Percentiles rank a stretch among this genome's conserved stretches.
Evolutionary conservation across 2,888 invertebrate species (phyloP).

Genomic region (Pherbina coryleti): DNA sequence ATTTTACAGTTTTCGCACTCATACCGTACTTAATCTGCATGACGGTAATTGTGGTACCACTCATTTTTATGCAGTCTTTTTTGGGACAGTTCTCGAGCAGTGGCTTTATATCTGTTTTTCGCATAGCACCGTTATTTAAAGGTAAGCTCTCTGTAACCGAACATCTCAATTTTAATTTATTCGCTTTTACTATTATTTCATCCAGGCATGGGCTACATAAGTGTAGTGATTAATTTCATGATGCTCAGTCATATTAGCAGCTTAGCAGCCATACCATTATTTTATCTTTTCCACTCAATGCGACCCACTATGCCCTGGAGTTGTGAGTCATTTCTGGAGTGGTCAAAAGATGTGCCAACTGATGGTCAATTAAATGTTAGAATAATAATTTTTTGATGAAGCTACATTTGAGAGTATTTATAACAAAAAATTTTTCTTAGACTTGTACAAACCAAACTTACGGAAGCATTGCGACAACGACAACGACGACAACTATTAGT

Average conservation of each 20-base stretch:
- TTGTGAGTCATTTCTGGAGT: conserved; percentile 73
- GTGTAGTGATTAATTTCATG: conserved; percentile 81
- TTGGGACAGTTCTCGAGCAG: conserved; percentile 87
- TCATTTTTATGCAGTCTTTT: conserved; percentile 87
- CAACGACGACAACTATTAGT: too few relatives aligned
- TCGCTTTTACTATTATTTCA: too few relatives aligned
- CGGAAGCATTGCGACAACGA: too few relatives aligned
- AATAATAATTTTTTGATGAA: too few relatives aligned
- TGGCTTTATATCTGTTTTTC: conserved; percentile 85
- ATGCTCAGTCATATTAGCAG: conserved; percentile 85
- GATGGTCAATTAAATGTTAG: background rate
- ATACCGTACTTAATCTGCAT: conserved; percentile 73
- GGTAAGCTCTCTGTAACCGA: conserved; percentile 71
- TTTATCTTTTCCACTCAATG: conserved; percentile 81
- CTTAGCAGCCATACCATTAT: conserved; percentile 84
- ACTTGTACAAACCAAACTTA: conserved; percentile 12
- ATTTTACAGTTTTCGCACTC: conserved; percentile 5
- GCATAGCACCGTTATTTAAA: conserved; percentile 86
- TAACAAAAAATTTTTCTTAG: background rate
- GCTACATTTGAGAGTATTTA: too few relatives aligned
- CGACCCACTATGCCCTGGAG: conserved; percentile 81
- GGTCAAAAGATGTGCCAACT: conserved; percentile 39
- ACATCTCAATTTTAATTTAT: too few relatives aligned
- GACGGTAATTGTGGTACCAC: conserved; percentile 83
- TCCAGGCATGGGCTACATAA: conserved; percentile 87